phyloP scores from a whole-genome alignment of 92 coral and sea anemone genomes.

The Heteractis magnifica region DNA sequence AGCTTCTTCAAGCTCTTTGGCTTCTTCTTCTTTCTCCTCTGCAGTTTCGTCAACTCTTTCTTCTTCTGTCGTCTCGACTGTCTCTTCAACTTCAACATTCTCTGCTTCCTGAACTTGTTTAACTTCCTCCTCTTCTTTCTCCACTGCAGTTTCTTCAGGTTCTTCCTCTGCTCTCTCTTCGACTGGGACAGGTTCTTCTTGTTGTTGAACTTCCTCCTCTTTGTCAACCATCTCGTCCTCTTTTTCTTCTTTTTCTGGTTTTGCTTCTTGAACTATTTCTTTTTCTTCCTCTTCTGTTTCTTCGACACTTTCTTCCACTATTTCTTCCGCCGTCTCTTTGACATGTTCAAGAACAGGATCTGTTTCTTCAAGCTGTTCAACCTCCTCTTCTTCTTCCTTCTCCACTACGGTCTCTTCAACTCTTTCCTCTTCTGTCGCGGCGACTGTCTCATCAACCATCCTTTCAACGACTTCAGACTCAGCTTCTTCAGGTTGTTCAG shows the following conservation, averaged over 20 bases:
- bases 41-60: slow-evolving; percentile 1
- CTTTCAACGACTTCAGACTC: slow-evolving; percentile 2
- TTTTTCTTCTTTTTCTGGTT: slow-evolving; percentile 6
- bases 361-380: slow-evolving; percentile 11
- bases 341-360: background rate
- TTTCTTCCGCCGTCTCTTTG: slow-evolving; percentile 18
- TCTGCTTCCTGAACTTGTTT: slow-evolving; percentile 25
- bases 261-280: slow-evolving; percentile 6
- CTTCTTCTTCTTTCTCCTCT: background rate
- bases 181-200: slow-evolving; percentile 21
- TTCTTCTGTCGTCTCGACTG: slow-evolving; percentile 1
- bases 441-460: background rate
- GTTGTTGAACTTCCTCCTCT: background rate
- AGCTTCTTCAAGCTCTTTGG: background rate
- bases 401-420: slow-evolving; percentile 3
- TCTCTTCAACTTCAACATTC: background rate
- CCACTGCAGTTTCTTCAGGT: slow-evolving; percentile 22
- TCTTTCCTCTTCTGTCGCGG: slow-evolving; percentile 8
- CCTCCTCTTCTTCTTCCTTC: background rate
- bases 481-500: background rate
- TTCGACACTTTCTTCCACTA: background rate
- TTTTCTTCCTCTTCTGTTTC: slow-evolving; percentile 16
- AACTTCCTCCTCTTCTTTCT: slow-evolving; percentile 4
- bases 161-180: slow-evolving; percentile 44
- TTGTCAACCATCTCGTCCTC: slow-evolving; percentile 10